These are phyloP conservation scores for Burhinus bistriatus DNA, from an alignment of 2,113 vertebrate genomes.

Conservation along the genomic window DNA sequence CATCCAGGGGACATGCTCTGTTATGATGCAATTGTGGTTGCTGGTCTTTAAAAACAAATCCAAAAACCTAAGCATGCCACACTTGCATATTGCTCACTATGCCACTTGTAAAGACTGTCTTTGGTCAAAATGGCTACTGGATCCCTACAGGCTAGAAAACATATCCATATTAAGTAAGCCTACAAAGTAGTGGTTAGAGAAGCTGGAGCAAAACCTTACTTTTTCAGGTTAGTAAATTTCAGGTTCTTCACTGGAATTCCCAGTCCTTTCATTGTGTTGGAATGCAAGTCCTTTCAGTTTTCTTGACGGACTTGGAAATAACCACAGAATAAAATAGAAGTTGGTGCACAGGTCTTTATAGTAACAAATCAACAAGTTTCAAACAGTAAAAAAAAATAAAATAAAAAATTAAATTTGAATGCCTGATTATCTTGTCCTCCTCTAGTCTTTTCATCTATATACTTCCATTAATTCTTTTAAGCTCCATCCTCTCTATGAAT, in stretches of 20 bases:
- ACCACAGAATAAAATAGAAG: constrained; percentile 26
- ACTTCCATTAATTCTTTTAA: constrained; percentile 61
- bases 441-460: constrained; percentile 53
- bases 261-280: not conserved
- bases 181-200: not conserved
- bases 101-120: not conserved
- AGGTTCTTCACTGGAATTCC: not conserved
- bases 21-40: not conserved
- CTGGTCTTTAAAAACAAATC: not conserved
- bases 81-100: not conserved
- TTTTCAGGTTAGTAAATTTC: not conserved
- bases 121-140: not conserved
- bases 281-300: not conserved
- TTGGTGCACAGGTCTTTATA: constrained; percentile 38
- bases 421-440: not conserved
- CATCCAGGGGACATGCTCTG: not conserved
- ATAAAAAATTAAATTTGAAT: not conserved
- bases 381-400: not conserved
- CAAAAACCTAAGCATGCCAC: not conserved
- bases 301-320: constrained; percentile 37
- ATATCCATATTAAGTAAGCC: not conserved
- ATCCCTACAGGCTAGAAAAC: not conserved
- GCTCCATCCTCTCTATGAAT: not conserved
- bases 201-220: not conserved
- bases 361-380: constrained; percentile 45